phyloP scores from a whole-genome alignment of 2,888 invertebrate species.

The Choreutis nemorana region DNA sequence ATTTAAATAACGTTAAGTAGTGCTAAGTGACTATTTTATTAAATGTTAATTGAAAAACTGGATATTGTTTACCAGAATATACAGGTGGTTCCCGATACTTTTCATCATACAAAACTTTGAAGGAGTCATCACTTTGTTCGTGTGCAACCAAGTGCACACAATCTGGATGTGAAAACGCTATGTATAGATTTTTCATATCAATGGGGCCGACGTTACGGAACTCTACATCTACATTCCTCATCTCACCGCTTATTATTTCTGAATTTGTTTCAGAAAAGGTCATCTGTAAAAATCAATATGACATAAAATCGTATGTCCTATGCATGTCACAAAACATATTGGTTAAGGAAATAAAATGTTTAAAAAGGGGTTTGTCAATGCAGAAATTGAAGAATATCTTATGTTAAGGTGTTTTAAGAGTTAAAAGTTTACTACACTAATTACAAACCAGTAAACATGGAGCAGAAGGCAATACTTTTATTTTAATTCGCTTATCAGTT shows the following conservation, averaged over 20 bases:
- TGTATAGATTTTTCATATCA: slow-evolving; percentile 67
- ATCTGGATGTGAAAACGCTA: slow-evolving; percentile 76
- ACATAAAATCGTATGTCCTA: background rate
- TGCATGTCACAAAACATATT: background rate
- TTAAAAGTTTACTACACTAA: too few relatives aligned
- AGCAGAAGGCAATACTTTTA: slow-evolving; percentile 79
- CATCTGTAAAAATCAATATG: slow-evolving; percentile 54
- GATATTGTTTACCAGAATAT: slow-evolving; percentile 30
- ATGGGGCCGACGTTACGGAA: slow-evolving; percentile 75
- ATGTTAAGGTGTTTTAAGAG: too few relatives aligned
- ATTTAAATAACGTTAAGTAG: too few relatives aligned
- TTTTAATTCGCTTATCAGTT: slow-evolving; percentile 74
- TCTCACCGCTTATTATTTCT: slow-evolving; percentile 77
- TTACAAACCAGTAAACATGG: slow-evolving; percentile 87
- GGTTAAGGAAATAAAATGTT: background rate
- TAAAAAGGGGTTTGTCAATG: background rate
- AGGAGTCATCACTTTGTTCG: slow-evolving; percentile 21
- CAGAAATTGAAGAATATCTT: background rate
- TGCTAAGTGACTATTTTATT: too few relatives aligned
- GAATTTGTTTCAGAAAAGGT: slow-evolving; percentile 72
- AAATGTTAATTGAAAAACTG: background rate
- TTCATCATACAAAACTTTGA: slow-evolving; percentile 34
- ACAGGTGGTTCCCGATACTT: slow-evolving; percentile 60
- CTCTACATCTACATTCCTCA: slow-evolving; percentile 72
- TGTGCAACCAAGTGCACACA: slow-evolving; percentile 61